Evolutionary conservation across 2,888 invertebrate species (phyloP), one percentile per base, ranked within the genome.

Genomic region (Drymonia ruficornis): DNA sequence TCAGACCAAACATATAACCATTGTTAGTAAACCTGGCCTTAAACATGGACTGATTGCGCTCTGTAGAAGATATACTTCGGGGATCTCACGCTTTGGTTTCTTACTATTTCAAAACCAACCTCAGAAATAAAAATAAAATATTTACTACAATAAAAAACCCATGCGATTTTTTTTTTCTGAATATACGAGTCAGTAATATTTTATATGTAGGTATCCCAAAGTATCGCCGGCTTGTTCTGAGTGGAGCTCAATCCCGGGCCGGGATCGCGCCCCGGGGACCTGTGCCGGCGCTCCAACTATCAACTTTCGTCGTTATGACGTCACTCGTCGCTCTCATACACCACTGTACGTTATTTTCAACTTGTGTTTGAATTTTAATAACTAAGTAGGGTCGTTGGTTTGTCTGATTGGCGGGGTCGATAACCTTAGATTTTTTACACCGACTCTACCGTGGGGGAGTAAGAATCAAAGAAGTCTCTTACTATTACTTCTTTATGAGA

Each of bases 221-320:
- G 64, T 63, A 65, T 62, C 59, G 60, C 50, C 53, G 19, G 36
- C 53, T 16, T 50, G 66, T 66, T 62, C 58, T 57, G 58, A 52
- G 49, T 45, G 38, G 42, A 42, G 55, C 61, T 13, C 64, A 66
- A 72, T 63, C 63, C 65, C 50, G 55, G 51, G 49, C 46, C 29
- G 29, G 49, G 51, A 67, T 56, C 38, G 60, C 49, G 52, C 71
- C 63, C 74, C 23, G 29, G 69, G 62, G 72, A 56, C 63, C 59
- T 53, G 59, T 68, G 34, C 40, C 55, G 19, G 13, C 63, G 53
- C 61, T 59, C 61, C 60, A 61, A 70, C 75, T 70, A 73, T 71
- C 70, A 66, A 67, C 63, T 64, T 59, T 55, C 52, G 53, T 65
- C 62, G 69, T 76, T 69, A 71, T 67, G 65, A 69, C 67, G 71